Conservation (phyloP, 2,888 invertebrate species). For the Plebejus anna region DNA sequence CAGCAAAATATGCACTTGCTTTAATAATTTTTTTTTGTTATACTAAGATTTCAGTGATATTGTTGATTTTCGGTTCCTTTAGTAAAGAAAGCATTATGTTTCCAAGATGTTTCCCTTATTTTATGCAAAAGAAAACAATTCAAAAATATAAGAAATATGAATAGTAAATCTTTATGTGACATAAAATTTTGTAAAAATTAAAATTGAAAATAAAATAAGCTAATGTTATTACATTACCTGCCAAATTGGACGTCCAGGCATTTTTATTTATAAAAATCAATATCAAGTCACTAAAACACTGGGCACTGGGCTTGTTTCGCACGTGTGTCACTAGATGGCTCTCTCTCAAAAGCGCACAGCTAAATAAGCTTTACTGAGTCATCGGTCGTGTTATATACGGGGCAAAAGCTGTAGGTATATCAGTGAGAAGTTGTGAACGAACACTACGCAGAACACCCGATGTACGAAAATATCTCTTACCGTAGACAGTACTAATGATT, state of each 20-base stretch:
- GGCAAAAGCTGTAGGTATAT: conserved; percentile 60
- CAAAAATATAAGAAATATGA: neutral
- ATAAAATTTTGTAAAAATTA: neutral
- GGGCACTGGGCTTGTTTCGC: conserved; percentile 56
- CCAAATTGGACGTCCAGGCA: conserved; percentile 89
- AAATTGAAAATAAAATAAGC: neutral
- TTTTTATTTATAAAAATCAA: conserved; percentile 55
- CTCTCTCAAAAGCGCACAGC: conserved; percentile 72
- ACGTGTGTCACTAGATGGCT: conserved; percentile 72
- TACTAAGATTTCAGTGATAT: no score
- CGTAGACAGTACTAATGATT: conserved; percentile 53
- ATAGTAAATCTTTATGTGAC: neutral
- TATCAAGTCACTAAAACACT: conserved; percentile 54
- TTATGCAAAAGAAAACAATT: neutral
- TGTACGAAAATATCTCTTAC: conserved; percentile 72
- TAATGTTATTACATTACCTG: conserved; percentile 73
- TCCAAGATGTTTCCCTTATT: neutral
- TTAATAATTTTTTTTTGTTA: no score
- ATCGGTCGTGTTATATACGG: conserved; percentile 77
- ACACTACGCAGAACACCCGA: conserved; percentile 66
- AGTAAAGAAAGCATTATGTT: no score
- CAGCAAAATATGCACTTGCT: no score
- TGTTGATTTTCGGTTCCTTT: no score
- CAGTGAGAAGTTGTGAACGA: conserved; percentile 55
- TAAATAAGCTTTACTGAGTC: conserved; percentile 74